A percentile compares a stretch with the other conserved stretches of the same genome.
These are phyloP conservation scores for Orthosia incerta DNA, from an alignment of 2,888 invertebrate species.

Conservation along the genomic window DNA sequence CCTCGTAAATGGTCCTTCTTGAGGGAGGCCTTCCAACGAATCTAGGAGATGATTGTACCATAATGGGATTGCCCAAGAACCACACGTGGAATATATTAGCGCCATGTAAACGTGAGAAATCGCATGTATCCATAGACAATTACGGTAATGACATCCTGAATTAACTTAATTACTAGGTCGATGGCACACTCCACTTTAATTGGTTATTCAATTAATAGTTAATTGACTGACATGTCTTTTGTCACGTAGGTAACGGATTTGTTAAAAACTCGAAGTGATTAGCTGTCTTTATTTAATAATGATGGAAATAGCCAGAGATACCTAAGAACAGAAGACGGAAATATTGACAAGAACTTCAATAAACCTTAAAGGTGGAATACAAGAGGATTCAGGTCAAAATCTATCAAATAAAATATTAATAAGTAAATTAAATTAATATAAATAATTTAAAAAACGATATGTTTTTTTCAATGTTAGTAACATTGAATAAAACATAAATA, in stretches of 20 bases:
- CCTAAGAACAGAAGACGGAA: too few relatives aligned
- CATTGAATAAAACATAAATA: too few relatives aligned
- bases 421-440: too few relatives aligned
- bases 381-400: too few relatives aligned
- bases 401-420: too few relatives aligned
- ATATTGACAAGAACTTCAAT: too few relatives aligned
- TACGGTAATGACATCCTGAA: constrained; percentile 24
- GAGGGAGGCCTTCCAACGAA: background rate
- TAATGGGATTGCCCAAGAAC: background rate
- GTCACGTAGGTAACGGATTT: constrained; percentile 50
- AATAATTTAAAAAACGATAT: too few relatives aligned
- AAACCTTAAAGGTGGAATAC: too few relatives aligned
- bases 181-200: constrained; percentile 47
- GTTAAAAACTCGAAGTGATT: background rate
- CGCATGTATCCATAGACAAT: constrained; percentile 37
- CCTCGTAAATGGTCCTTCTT: background rate
- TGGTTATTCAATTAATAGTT: constrained; percentile 36
- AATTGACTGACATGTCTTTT: constrained; percentile 36
- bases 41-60: background rate
- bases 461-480: too few relatives aligned
- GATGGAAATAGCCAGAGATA: constrained; percentile 4
- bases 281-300: background rate
- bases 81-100: background rate
- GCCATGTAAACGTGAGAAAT: constrained; percentile 43
- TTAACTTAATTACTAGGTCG: constrained; percentile 31